These are phyloP conservation scores for Ctenoplectra terminalis DNA, from an alignment of 1,140 invertebrate species.

Conservation along the genomic window DNA sequence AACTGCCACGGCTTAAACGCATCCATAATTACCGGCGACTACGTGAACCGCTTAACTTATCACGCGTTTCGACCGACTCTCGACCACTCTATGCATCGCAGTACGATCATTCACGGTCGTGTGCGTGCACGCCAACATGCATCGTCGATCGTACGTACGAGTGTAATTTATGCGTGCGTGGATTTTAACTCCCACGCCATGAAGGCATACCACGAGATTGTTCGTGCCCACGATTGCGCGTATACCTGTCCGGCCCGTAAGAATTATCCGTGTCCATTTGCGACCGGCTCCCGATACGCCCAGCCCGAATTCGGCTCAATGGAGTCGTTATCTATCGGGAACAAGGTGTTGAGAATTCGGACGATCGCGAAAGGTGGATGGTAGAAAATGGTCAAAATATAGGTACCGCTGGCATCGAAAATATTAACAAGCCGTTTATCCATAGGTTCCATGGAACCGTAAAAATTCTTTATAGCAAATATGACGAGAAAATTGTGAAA, in stretches of 20 bases:
- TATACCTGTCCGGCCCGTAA: constrained; percentile 58
- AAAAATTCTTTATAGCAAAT: too few species aligned
- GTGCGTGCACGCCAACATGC: neutral
- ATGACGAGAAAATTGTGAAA: too few species aligned
- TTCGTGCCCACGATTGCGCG: constrained; percentile 59
- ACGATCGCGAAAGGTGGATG: neutral
- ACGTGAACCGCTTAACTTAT: constrained; percentile 82
- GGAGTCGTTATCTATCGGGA: constrained; percentile 49
- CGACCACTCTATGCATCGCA: neutral
- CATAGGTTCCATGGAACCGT: too few species aligned
- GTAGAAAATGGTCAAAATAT: too few species aligned
- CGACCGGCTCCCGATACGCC: constrained; percentile 64
- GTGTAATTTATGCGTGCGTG: constrained; percentile 76
- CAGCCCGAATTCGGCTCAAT: constrained; percentile 52
- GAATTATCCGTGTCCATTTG: constrained; percentile 63
- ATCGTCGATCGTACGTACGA: constrained; percentile 59
- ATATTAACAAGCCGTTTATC: too few species aligned
- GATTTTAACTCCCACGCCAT: constrained; percentile 77
- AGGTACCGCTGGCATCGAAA: too few species aligned
- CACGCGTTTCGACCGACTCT: constrained; percentile 62
- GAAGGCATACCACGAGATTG: constrained; percentile 62
- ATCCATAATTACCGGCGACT: constrained; percentile 81
- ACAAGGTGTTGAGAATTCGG: constrained; percentile 48
- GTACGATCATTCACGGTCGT: neutral
- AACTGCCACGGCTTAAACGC: constrained; percentile 82